A percentile compares a stretch with the other conserved stretches of the same genome.
Evolutionary conservation across 2,797 vertebrate species (phyloP).

Genomic region (Gila robusta): DNA sequence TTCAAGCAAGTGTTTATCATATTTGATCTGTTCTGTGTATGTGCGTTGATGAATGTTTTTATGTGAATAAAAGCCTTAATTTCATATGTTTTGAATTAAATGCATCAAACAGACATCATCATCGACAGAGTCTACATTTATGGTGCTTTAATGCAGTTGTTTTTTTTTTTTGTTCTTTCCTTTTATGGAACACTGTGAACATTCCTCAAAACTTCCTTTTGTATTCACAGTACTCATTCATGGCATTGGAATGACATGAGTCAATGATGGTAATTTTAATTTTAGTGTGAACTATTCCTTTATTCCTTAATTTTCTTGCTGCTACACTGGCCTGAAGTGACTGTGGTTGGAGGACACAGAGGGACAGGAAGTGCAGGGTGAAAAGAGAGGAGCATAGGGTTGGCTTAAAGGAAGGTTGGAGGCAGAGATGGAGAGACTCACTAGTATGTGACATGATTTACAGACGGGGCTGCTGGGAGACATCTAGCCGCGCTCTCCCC

Average conservation of each 20-base stretch:
- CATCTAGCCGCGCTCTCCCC: conserved; percentile 73
- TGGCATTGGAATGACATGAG: neutral
- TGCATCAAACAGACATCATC: neutral
- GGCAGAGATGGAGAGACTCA: conserved; percentile 68
- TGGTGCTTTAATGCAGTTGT: too few species aligned
- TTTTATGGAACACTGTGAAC: neutral
- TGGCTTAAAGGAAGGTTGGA: conserved; percentile 28
- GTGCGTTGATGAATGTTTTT: neutral
- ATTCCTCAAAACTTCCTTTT: neutral
- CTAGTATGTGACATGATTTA: conserved; percentile 75
- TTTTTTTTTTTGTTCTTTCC: neutral
- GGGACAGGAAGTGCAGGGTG: conserved; percentile 58
- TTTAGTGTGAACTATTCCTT: neutral
- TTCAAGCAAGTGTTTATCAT: neutral
- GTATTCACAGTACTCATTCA: neutral
- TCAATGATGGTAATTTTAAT: neutral
- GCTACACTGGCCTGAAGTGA: neutral
- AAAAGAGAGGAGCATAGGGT: conserved; percentile 63
- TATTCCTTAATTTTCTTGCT: neutral
- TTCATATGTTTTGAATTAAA: neutral
- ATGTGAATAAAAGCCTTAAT: neutral
- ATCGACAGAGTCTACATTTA: neutral
- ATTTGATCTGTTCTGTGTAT: neutral
- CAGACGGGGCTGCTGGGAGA: conserved; percentile 73
- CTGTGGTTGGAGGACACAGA: conserved; percentile 34